Evolutionary conservation across 1,140 invertebrate genomes (phyloP), one percentile per base, ranked within the genome.

Genomic region (Drosophila kohkoa): DNA sequence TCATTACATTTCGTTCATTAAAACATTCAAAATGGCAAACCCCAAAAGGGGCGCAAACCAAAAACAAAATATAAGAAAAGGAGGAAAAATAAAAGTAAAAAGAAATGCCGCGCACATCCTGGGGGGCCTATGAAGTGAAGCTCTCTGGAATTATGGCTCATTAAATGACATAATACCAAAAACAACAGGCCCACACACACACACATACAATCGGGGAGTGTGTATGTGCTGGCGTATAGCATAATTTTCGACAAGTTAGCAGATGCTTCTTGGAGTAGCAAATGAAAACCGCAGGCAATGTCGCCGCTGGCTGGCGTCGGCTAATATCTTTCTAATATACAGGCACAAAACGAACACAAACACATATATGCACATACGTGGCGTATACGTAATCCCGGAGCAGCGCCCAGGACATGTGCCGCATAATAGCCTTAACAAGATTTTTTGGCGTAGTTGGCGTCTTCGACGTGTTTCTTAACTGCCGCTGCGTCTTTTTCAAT

Each of bases 261-360:
- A 74, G 70, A 52, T 68, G 70, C 28, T 68, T 25, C 55, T 72
- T 45, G 5, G 49, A 35, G 35, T 67, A 25, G 72, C 10, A 45
- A 43, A 57, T 57, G 32, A 58, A 66, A 75, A 75, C 58, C 66
- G 10, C 67, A 64, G 67, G 55, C 13, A 11, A 11, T 41, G 25
- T 1, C 20, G 66, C 32, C 10, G 32, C 43, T 67, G 25, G 49
- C 59, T 55, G 43, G 43, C 15, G 64, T 59, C 70, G 57, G 67
- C 74, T 88, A 83, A 88, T 88, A 86, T 81, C 69, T 88, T 82
- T 88, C 83, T 83, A 88, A 88, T 88, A 88, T 67, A 87, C 76
- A 88, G 48, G 66, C 73, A 83, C 80, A 73, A 32, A 38, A 83
- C 80, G 68, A 32, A 38, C 55, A 25, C 41, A 49, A n/a, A 60